phyloP scores from a whole-genome alignment of 1,140 invertebrate species.

The Lepidurus packardi region DNA sequence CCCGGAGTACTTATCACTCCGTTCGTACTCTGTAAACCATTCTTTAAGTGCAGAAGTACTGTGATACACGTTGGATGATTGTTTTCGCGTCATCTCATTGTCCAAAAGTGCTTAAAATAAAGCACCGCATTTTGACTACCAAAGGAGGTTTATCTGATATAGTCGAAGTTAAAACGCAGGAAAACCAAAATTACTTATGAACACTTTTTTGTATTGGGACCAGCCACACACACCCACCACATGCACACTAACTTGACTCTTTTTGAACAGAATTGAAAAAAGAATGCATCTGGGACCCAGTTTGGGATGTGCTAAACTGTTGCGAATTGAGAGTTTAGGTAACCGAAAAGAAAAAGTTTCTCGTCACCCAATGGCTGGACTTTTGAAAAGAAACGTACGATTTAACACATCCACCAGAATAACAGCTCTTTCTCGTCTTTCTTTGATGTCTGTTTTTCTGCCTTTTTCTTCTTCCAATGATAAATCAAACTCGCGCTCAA shows the following conservation, averaged over 20 bases:
- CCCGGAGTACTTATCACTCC: too few relatives aligned
- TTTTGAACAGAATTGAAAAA: not conserved
- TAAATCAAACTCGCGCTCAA: not conserved
- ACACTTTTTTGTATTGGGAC: slow-evolving; percentile 17
- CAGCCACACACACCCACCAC: slow-evolving; percentile 10
- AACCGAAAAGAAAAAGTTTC: not conserved
- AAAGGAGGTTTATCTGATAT: too few relatives aligned
- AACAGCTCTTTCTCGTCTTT: too few relatives aligned
- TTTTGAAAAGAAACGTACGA: not conserved
- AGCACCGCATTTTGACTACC: too few relatives aligned
- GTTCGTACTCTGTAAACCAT: too few relatives aligned
- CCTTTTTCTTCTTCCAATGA: not conserved
- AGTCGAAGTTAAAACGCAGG: not conserved
- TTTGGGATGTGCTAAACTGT: not conserved
- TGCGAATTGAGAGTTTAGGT: not conserved
- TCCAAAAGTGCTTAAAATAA: too few relatives aligned
- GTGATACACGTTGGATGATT: too few relatives aligned
- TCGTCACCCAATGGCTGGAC: not conserved
- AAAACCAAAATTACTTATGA: not conserved
- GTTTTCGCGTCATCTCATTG: too few relatives aligned
- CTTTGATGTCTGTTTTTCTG: not conserved
- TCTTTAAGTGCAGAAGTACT: too few relatives aligned
- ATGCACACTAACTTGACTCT: slow-evolving; percentile 19
- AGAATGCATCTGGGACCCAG: not conserved
- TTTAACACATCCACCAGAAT: too few relatives aligned